Conservation (phyloP, 1,140 invertebrate species). For the Piezodorus guildinii region DNA sequence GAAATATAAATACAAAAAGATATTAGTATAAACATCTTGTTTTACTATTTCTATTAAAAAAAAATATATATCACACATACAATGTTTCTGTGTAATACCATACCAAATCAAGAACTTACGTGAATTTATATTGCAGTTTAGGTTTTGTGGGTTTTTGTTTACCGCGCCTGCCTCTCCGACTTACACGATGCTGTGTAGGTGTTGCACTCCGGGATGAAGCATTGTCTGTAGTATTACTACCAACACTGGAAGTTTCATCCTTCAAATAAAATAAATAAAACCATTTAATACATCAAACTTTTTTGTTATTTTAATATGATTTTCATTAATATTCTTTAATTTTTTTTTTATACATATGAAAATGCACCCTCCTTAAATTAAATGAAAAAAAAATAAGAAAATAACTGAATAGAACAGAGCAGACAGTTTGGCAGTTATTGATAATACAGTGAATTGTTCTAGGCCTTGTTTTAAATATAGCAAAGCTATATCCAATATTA, state of each 20-base stretch:
- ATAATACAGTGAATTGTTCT: background rate
- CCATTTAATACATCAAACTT: background rate
- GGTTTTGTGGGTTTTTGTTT: constrained; percentile 51
- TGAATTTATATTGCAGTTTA: constrained; percentile 68
- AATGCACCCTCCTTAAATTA: too few species aligned
- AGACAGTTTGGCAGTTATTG: too few species aligned
- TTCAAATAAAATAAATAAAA: constrained; percentile 29
- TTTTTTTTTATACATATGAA: too few species aligned
- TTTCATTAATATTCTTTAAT: too few species aligned
- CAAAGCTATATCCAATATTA: constrained; percentile 4
- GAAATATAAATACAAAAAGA: too few species aligned
- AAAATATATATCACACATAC: too few species aligned
- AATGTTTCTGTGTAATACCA: too few species aligned
- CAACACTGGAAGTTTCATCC: constrained; percentile 49
- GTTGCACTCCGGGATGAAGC: constrained; percentile 73
- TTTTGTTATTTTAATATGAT: too few species aligned
- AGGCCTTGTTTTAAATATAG: background rate
- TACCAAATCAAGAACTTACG: constrained; percentile 47
- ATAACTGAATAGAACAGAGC: too few species aligned
- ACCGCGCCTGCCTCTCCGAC: constrained; percentile 49
- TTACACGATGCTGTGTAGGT: constrained; percentile 50
- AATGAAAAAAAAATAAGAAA: too few species aligned
- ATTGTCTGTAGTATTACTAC: constrained; percentile 70
- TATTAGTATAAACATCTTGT: too few species aligned
- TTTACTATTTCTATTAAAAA: too few species aligned